A percentile compares a stretch with the other conserved stretches of the same genome.
Evolutionary conservation across 2,113 vertebrate species (phyloP).

Genomic region (Lophura nycthemera): DNA sequence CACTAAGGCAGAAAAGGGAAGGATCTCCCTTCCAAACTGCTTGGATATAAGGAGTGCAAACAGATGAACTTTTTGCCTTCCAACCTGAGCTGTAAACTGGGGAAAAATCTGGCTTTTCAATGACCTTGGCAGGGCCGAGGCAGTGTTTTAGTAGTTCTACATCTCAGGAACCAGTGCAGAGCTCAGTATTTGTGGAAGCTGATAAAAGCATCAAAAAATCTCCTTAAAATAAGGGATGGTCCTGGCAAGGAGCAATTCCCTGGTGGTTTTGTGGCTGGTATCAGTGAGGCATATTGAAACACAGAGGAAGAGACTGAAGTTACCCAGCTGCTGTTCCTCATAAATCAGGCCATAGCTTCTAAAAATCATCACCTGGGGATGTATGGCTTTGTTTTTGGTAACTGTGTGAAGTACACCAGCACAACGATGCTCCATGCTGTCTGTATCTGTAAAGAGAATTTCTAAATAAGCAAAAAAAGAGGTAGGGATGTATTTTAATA

Average conservation of each 20-base stretch:
- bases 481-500: background rate
- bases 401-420: background rate
- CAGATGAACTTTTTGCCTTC: background rate
- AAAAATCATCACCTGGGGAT: background rate
- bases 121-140: background rate
- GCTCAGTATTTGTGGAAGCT: background rate
- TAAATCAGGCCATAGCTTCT: background rate
- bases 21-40: background rate
- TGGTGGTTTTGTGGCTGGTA: background rate
- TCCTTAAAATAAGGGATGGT: background rate
- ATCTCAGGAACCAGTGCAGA: background rate
- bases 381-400: background rate
- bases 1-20: background rate
- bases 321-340: background rate
- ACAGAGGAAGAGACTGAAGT: background rate
- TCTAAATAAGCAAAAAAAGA: background rate
- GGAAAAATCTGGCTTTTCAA: background rate
- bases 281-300: background rate
- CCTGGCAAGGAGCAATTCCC: background rate
- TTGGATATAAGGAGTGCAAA: background rate
- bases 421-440: background rate
- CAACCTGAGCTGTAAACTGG: background rate
- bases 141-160: background rate
- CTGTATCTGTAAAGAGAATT: background rate
- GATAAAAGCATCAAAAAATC: background rate